A percentile compares a stretch with the other conserved stretches of the same genome.
These are phyloP conservation scores for Amiota mariae DNA, from an alignment of 2,888 invertebrate genomes.

Conservation along the genomic window DNA sequence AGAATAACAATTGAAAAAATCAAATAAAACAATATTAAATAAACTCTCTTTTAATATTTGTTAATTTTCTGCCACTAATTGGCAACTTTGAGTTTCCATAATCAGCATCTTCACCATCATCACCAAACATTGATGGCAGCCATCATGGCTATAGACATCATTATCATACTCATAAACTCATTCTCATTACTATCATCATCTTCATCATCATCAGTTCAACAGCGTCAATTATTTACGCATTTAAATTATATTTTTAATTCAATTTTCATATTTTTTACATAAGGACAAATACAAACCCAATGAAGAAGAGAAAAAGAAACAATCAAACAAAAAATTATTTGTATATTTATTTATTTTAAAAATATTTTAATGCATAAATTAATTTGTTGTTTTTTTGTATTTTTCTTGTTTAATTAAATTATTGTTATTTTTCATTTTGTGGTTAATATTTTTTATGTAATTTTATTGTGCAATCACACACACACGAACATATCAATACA, in stretches of 20 bases:
- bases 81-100: conserved; percentile 17
- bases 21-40: conserved; percentile 13
- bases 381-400: conserved; percentile 3
- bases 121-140: background rate
- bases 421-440: conserved; percentile 29
- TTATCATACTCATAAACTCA: background rate
- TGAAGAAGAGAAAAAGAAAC: background rate
- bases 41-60: conserved; percentile 23
- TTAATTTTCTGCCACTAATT: conserved; percentile 24
- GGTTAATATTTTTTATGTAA: conserved; percentile 24
- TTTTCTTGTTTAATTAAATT: conserved; percentile 26
- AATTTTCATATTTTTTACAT: conserved; percentile 24
- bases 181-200: background rate
- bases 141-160: background rate
- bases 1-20: background rate
- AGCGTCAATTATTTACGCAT: conserved; percentile 22
- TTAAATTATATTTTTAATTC: conserved; percentile 23
- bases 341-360: conserved; percentile 15
- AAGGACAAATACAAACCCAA: conserved; percentile 11
- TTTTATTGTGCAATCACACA: background rate
- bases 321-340: background rate
- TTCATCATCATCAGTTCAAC: background rate
- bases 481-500: background rate
- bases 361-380: conserved; percentile 14
- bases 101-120: background rate